A percentile compares a stretch with the other conserved stretches of the same genome.
These are phyloP conservation scores for Trissolcus basalis DNA, from an alignment of 1,140 invertebrate genomes.

Conservation along the genomic window DNA sequence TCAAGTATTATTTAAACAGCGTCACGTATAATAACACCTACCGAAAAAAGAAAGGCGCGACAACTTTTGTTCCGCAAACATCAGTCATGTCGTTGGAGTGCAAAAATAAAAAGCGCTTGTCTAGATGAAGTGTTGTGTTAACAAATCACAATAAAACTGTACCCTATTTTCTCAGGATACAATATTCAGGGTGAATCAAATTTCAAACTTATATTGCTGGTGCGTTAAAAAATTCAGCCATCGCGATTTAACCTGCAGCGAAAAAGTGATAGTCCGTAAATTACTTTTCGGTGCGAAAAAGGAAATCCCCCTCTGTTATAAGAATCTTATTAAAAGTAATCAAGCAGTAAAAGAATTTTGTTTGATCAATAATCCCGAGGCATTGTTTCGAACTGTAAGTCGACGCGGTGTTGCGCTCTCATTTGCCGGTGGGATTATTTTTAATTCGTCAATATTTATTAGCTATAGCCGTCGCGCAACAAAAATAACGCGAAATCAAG, in stretches of 20 bases:
- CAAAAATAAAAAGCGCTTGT: too few relatives aligned
- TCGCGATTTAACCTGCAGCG: slow-evolving; percentile 21
- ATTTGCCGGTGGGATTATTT: slow-evolving; percentile 25
- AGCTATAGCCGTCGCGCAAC: slow-evolving; percentile 9
- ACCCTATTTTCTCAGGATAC: too few relatives aligned
- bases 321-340: slow-evolving; percentile 35
- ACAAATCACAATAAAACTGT: too few relatives aligned
- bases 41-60: too few relatives aligned
- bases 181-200: too few relatives aligned
- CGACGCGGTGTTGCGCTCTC: not conserved
- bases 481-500: slow-evolving; percentile 4
- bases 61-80: too few relatives aligned
- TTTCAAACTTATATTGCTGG: too few relatives aligned
- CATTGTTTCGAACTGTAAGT: slow-evolving; percentile 23
- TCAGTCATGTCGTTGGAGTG: too few relatives aligned
- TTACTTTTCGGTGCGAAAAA: slow-evolving; percentile 6
- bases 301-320: too few relatives aligned
- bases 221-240: slow-evolving; percentile 7
- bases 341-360: slow-evolving; percentile 16
- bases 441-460: slow-evolving; percentile 43
- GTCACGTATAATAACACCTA: too few relatives aligned
- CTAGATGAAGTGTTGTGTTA: too few relatives aligned
- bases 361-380: slow-evolving; percentile 38
- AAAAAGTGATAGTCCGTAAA: slow-evolving; percentile 19
- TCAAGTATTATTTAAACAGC: too few relatives aligned